Evolutionary conservation across 2,888 invertebrate species (phyloP).

Genomic region (Drosophila cognata): DNA sequence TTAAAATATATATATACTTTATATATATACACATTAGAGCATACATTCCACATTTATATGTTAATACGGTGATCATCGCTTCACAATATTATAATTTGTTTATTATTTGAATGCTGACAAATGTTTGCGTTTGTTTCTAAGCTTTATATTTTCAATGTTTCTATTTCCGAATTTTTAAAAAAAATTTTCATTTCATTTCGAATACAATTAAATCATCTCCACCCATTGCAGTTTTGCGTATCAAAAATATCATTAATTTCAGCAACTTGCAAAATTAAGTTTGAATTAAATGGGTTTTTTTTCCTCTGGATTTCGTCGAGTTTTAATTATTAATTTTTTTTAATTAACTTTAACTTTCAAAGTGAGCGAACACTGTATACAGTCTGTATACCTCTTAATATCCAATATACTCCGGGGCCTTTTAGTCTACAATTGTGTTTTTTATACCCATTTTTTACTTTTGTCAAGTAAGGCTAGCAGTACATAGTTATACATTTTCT

Average conservation of each 20-base stretch:
- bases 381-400: not conserved
- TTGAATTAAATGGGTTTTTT: not conserved
- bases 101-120: not conserved
- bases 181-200: not conserved
- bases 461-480: slow-evolving; percentile 31
- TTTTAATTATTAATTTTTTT: not conserved
- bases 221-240: not conserved
- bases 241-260: not conserved
- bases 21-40: not conserved
- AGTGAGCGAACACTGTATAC: not conserved
- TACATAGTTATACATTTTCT: slow-evolving; percentile 53
- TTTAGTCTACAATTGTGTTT: slow-evolving; percentile 16
- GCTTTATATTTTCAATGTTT: not conserved
- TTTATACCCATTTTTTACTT: slow-evolving; percentile 2
- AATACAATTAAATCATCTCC: not conserved
- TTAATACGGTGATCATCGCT: not conserved
- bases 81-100: not conserved
- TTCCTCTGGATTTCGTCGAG: not conserved
- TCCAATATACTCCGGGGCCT: not conserved
- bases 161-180: not conserved
- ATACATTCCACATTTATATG: slow-evolving; percentile 40
- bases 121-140: not conserved
- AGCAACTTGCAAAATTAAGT: not conserved
- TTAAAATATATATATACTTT: not conserved
- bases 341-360: not conserved